A percentile compares a stretch with the other conserved stretches of the same genome.
Evolutionary conservation across 2,888 invertebrate species (phyloP).

Genomic region (Drosophila pegasa): DNA sequence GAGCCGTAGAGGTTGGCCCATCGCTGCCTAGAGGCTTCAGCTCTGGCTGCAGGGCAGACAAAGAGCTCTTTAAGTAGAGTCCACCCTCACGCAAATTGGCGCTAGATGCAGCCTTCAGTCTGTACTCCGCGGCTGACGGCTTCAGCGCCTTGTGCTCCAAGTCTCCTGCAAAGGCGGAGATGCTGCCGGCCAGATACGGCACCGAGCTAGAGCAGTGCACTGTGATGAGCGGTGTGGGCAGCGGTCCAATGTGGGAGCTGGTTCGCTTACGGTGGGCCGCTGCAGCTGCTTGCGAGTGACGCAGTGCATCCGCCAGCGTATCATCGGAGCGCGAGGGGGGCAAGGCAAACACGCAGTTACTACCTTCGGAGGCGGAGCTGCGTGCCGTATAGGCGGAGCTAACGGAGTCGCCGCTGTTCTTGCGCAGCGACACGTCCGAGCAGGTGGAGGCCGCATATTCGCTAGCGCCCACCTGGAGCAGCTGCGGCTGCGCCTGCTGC

Average conservation of each 20-base stretch:
- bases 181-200: conserved; percentile 86
- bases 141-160: conserved; percentile 69
- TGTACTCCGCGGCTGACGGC: conserved; percentile 48
- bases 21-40: conserved; percentile 82
- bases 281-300: conserved; percentile 87
- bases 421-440: conserved; percentile 85
- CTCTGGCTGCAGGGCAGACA: conserved; percentile 86
- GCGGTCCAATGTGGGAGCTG: conserved; percentile 85
- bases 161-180: conserved; percentile 67
- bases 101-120: conserved; percentile 70
- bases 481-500: conserved; percentile 48
- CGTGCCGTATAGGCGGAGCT: conserved; percentile 86
- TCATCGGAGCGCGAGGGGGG: conserved; percentile 93
- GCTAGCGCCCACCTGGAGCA: conserved; percentile 61
- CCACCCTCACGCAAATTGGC: conserved; percentile 84
- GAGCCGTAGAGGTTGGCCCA: conserved; percentile 47
- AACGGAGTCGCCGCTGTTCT: conserved; percentile 87
- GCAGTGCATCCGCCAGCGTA: conserved; percentile 86
- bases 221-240: conserved; percentile 70
- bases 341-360: conserved; percentile 85
- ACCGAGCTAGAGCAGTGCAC: conserved; percentile 86
- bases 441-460: conserved; percentile 47
- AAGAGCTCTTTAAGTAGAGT: conserved; percentile 86
- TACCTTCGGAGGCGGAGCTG: conserved; percentile 69
- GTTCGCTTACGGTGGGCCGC: conserved; percentile 86